Conservation (phyloP, 2,888 invertebrate species). For the Agrotis clavis region DNA sequence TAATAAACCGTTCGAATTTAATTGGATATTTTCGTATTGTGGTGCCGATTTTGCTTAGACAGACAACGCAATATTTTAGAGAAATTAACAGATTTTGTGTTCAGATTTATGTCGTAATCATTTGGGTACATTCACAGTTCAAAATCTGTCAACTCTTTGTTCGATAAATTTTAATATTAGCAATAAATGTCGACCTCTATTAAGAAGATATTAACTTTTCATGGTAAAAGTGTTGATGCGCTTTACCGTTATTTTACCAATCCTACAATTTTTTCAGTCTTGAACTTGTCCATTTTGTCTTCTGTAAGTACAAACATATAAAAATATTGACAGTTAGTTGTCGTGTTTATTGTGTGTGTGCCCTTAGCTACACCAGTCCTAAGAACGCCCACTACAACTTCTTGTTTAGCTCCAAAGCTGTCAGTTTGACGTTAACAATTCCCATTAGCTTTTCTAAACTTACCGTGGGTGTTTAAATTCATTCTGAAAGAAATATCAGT, state of each 20-base stretch:
- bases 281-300: background rate
- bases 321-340: background rate
- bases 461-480: background rate
- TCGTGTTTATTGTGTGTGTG: background rate
- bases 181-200: no score
- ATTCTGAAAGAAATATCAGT: background rate
- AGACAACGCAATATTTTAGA: background rate
- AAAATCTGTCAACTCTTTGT: no score
- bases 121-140: background rate
- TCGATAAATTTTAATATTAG: no score
- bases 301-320: background rate
- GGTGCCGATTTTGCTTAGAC: background rate
- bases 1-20: background rate
- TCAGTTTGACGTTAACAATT: conserved; percentile 18
- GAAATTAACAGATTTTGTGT: background rate
- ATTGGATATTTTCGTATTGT: background rate
- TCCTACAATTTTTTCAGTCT: background rate
- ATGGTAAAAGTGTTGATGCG: no score
- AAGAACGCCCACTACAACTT: conserved; percentile 25
- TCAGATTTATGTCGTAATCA: background rate
- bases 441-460: background rate
- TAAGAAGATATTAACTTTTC: no score
- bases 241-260: no score
- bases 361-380: conserved; percentile 7
- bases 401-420: conserved; percentile 16